These are phyloP conservation scores for Sebastes paucispinis DNA, from an alignment of 2,797 vertebrate genomes.

Conservation along the genomic window DNA sequence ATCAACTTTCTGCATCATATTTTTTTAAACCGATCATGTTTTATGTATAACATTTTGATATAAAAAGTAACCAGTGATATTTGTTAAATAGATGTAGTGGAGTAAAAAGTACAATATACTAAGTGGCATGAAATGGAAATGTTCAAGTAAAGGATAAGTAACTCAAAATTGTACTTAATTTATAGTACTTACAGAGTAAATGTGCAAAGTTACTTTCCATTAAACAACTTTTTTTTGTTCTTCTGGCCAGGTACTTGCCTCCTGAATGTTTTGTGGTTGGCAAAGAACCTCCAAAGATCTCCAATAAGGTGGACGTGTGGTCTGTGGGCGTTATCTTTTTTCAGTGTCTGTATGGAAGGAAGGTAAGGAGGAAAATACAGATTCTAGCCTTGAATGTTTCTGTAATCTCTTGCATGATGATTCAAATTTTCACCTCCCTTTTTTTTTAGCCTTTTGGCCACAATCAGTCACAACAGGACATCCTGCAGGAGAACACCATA, in stretches of 20 bases:
- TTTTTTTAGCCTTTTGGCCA: constrained; percentile 95
- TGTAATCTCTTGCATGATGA: not conserved
- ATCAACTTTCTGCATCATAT: too few relatives aligned
- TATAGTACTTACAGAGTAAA: not conserved
- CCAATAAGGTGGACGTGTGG: constrained; percentile 99
- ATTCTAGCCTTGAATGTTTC: not conserved
- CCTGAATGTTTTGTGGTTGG: constrained; percentile 99
- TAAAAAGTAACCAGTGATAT: not conserved
- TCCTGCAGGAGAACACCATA: constrained; percentile 99
- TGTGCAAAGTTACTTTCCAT: not conserved
- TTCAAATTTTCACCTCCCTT: not conserved
- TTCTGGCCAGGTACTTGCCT: constrained; percentile 90
- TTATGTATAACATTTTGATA: not conserved
- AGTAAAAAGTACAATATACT: not conserved
- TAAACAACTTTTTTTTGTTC: not conserved
- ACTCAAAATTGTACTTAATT: too few relatives aligned
- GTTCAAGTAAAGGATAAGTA: too few relatives aligned
- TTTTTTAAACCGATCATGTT: not conserved
- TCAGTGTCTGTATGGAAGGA: constrained; percentile 98
- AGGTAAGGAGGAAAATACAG: constrained; percentile 80
- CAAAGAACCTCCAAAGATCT: constrained; percentile 99
- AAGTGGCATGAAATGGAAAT: not conserved
- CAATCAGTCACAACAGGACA: constrained; percentile 99
- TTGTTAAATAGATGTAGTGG: not conserved
- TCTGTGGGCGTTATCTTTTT: constrained; percentile 99